A percentile compares a stretch with the other conserved stretches of the same genome.
Evolutionary conservation across 2,888 invertebrate genomes (phyloP).

Genomic region (Lissonota sp.): DNA sequence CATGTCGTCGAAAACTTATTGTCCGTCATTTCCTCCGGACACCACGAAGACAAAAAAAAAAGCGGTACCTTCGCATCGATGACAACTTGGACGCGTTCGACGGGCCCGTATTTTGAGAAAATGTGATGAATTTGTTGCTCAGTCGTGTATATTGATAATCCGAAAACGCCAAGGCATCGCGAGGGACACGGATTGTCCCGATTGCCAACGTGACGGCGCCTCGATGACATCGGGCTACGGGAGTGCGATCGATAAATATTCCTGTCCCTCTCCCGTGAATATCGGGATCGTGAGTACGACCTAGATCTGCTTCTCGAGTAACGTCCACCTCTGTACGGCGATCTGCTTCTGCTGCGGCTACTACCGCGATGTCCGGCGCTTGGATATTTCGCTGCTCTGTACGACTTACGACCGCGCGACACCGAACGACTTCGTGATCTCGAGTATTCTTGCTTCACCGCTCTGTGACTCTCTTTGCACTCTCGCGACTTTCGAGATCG

Average conservation of each 20-base stretch:
- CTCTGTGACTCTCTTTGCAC: slow-evolving; percentile 79
- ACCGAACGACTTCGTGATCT: slow-evolving; percentile 82
- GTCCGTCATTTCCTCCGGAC: not conserved
- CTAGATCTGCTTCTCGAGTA: slow-evolving; percentile 88
- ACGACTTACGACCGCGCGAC: slow-evolving; percentile 82
- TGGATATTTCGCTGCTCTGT: slow-evolving; percentile 71
- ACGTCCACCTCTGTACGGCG: slow-evolving; percentile 86
- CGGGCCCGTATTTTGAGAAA: slow-evolving; percentile 95
- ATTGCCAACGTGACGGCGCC: slow-evolving; percentile 91
- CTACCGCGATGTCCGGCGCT: slow-evolving; percentile 75
- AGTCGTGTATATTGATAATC: slow-evolving; percentile 95
- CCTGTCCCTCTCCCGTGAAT: slow-evolving; percentile 86
- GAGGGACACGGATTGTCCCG: slow-evolving; percentile 95
- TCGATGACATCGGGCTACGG: slow-evolving; percentile 93
- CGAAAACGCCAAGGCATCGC: slow-evolving; percentile 97
- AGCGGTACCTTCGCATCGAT: slow-evolving; percentile 94
- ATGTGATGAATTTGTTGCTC: slow-evolving; percentile 96
- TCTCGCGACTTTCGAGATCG: slow-evolving; percentile 81
- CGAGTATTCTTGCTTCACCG: slow-evolving; percentile 81
- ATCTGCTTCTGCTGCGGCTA: slow-evolving; percentile 86
- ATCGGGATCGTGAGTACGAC: slow-evolving; percentile 84
- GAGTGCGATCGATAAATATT: slow-evolving; percentile 88
- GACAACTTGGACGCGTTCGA: slow-evolving; percentile 97
- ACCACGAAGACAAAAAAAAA: not conserved
- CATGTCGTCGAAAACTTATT: not conserved